Conservation (phyloP, 2,888 invertebrate genomes). For the Salticus scenicus region DNA sequence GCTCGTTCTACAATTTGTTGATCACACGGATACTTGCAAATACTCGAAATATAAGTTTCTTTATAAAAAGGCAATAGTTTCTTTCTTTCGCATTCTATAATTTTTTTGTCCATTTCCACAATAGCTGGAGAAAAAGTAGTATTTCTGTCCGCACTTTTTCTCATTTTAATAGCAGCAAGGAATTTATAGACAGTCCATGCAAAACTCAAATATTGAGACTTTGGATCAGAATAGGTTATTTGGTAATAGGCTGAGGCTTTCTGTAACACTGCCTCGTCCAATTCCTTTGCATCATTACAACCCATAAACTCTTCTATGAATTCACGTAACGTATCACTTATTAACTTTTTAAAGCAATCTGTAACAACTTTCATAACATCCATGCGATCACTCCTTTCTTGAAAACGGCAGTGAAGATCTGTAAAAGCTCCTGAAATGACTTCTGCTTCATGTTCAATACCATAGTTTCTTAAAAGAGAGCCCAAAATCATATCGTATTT, state of each 20-base stretch:
- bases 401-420: slow-evolving; percentile 51
- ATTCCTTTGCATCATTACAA: not conserved
- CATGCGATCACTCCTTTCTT: slow-evolving; percentile 51
- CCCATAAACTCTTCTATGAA: slow-evolving; percentile 48
- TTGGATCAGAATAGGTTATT: slow-evolving; percentile 48
- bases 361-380: slow-evolving; percentile 55
- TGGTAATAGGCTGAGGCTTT: slow-evolving; percentile 70
- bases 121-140: slow-evolving; percentile 34
- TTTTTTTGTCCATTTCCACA: slow-evolving; percentile 32
- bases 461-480: slow-evolving; percentile 64
- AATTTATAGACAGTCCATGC: slow-evolving; percentile 58
- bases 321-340: slow-evolving; percentile 41
- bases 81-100: not conserved
- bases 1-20: slow-evolving; percentile 14
- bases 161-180: slow-evolving; percentile 42
- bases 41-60: not conserved
- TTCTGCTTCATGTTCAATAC: slow-evolving; percentile 65
- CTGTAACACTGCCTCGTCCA: not conserved
- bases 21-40: not conserved
- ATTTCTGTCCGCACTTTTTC: not conserved
- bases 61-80: not conserved
- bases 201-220: slow-evolving; percentile 53
- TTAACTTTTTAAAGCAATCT: slow-evolving; percentile 36
- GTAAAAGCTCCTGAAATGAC: slow-evolving; percentile 62
- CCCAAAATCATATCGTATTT: slow-evolving; percentile 48